These are phyloP conservation scores for Actinostola sp. DNA, from an alignment of 92 coral and sea anemone genomes.

Conservation along the genomic window DNA sequence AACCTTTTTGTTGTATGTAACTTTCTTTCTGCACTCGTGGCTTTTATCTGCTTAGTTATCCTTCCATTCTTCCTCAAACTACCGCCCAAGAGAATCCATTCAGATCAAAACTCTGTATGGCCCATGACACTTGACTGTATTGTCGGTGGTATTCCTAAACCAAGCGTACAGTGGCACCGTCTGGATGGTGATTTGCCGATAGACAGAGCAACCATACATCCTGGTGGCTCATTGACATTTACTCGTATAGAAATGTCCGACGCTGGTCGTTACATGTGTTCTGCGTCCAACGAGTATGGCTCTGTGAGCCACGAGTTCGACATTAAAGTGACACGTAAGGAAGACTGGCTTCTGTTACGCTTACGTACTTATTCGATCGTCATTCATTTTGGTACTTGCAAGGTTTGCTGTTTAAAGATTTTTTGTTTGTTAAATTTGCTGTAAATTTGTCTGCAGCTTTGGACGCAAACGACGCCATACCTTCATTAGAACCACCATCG, in stretches of 20 bases:
- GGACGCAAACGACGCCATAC: too few species aligned
- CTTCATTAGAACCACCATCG: neutral
- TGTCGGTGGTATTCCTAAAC: constrained; percentile 56
- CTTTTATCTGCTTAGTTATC: constrained; percentile 39
- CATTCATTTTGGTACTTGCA: constrained; percentile 5
- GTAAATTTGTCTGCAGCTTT: neutral
- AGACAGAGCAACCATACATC: constrained; percentile 35
- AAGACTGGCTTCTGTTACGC: neutral
- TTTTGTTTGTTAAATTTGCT: neutral
- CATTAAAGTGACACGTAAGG: constrained; percentile 67
- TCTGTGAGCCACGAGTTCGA: constrained; percentile 54
- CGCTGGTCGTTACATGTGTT: constrained; percentile 83
- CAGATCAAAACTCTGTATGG: constrained; percentile 25
- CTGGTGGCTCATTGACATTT: constrained; percentile 54
- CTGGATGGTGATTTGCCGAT: constrained; percentile 39
- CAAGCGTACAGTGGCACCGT: constrained; percentile 63
- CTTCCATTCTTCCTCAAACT: constrained; percentile 66
- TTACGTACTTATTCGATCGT: neutral
- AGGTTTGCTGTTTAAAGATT: constrained; percentile 1
- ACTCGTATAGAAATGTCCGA: constrained; percentile 53
- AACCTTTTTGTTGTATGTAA: neutral
- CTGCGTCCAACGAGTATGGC: constrained; percentile 54
- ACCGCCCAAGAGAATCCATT: constrained; percentile 64
- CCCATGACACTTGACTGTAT: constrained; percentile 51
- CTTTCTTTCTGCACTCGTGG: neutral